Conservation (phyloP, 2,113 vertebrate genomes). For the Lepisosteus osseus region DNA sequence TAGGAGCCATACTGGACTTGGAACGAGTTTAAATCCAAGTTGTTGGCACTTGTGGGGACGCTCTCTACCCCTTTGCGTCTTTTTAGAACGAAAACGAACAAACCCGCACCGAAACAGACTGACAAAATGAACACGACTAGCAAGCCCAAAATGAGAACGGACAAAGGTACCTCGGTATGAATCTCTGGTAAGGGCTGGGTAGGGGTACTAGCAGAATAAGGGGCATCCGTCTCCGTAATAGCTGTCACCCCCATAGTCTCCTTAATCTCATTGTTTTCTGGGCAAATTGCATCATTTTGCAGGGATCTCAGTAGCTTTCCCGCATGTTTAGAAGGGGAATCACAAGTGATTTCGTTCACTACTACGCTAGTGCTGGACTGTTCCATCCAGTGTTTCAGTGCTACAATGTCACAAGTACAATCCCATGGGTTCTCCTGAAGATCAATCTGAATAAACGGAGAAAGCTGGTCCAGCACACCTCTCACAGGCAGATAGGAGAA, state of each 20-base stretch:
- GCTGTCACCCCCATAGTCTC: conserved; percentile 71
- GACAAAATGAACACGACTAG: conserved; percentile 95
- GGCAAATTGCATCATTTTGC: conserved; percentile 89
- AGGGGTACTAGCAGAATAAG: conserved; percentile 57
- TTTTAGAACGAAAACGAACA: conserved; percentile 95
- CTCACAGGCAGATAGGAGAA: conserved; percentile 88
- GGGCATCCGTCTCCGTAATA: conserved; percentile 72
- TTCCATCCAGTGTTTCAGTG: conserved; percentile 95
- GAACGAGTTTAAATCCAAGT: conserved; percentile 87
- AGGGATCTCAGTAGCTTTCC: conserved; percentile 89
- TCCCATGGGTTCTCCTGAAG: conserved; percentile 98
- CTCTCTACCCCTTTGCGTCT: conserved; percentile 86
- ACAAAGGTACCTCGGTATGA: conserved; percentile 88
- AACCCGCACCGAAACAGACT: conserved; percentile 91
- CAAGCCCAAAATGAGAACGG: conserved; percentile 91
- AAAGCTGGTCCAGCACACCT: conserved; percentile 94
- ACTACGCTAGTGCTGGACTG: conserved; percentile 84
- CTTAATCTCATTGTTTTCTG: conserved; percentile 71
- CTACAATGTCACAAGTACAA: conserved; percentile 90
- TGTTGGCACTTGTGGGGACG: conserved; percentile 70
- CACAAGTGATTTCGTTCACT: conserved; percentile 92
- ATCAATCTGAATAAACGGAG: conserved; percentile 95
- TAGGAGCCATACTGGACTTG: conserved; percentile 95
- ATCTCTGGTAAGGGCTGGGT: conserved; percentile 79
- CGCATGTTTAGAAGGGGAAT: conserved; percentile 86